Base-by-base conservation (phyloP, 2,113 vertebrate genomes). In the Phalacrocorax brasilianus region DNA sequence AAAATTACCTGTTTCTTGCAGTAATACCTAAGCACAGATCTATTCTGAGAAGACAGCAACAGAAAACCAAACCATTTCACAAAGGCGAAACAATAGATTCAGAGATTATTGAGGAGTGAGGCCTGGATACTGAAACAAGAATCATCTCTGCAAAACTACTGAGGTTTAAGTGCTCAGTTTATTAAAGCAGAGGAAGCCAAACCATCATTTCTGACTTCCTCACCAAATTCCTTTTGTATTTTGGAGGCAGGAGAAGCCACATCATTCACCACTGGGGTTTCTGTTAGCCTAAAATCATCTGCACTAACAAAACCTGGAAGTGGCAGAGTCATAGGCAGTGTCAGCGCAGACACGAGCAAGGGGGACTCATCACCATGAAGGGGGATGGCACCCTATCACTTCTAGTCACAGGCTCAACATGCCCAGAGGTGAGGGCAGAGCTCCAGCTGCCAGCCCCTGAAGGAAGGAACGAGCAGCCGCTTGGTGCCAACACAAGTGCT, bases 161-260 rank as follows among this genome's bases (percentile, higher is more conserved):
- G 90, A 80, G 45, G 70, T 94, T 85, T 65, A 50, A 96, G 70
- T 15, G 32, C 40, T 93, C 44, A 5, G 87, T 55, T 93, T 87
- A 90, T 52, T 53, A 50, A 70, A 63, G 55, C 53, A 73, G 68
- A 77, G 73, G 89, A 91, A 77, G 22, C 11, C 32, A 76, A 76
- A 26, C 82, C 89, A 82, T 47, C 38, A 2, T 82, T 96, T 96
- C 90, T 85, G 52, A 86, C 86, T 96, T 97, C 68, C 42, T 55
- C 94, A 61, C 33, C 72, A 80, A 94, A 95, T 95, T 97, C 73
- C 93, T 97, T 95, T 76, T 66, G 12, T 47, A 80, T 94, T 96
- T 93, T 81, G 63, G 82, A 95, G 79, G 65, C 80, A 75, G 86
- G 32, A 93, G 77, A 78, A 95, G 82, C 74, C 28, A 27, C 58